Percentiles rank a stretch among this genome's conserved stretches.
Evolutionary conservation across 2,888 invertebrate species (phyloP).

Genomic region (Phymatocera aterrima): DNA sequence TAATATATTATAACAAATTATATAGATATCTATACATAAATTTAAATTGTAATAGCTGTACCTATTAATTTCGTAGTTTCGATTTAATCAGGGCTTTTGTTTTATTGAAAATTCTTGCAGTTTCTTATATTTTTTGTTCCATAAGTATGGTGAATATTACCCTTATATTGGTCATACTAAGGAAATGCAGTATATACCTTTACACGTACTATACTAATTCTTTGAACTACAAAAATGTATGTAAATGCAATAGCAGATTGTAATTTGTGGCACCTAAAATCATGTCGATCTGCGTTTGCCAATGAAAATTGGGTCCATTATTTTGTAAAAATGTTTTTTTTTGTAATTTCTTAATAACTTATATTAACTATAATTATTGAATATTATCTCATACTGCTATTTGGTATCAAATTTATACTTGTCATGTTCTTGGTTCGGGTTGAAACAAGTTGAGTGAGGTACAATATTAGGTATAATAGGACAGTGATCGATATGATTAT

Average conservation of each 20-base stretch:
- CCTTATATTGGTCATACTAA: too few species aligned
- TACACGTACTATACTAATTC: constrained; percentile 38
- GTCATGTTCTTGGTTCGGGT: background rate
- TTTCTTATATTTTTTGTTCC: constrained; percentile 24
- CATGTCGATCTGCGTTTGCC: constrained; percentile 5
- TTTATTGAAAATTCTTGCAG: constrained; percentile 10
- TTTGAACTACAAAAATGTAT: constrained; percentile 22
- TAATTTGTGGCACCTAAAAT: background rate
- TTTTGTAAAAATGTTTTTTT: constrained; percentile 2
- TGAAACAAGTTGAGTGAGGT: background rate
- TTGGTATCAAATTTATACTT: background rate
- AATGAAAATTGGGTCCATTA: constrained; percentile 17
- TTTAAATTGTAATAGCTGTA: constrained; percentile 35
- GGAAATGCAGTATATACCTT: constrained; percentile 30
- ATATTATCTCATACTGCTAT: background rate
- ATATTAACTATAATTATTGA: background rate
- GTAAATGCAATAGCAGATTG: constrained; percentile 26
- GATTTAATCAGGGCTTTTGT: constrained; percentile 34
- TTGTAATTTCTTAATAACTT: constrained; percentile 1
- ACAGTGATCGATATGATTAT: constrained; percentile 7
- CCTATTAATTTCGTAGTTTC: constrained; percentile 34
- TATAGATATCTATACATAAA: background rate
- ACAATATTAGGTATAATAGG: background rate
- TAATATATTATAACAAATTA: constrained; percentile 46
- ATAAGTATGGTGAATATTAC: background rate